These are phyloP conservation scores for Oscheius sp. DNA, from an alignment of 2,888 invertebrate species.

Conservation along the genomic window DNA sequence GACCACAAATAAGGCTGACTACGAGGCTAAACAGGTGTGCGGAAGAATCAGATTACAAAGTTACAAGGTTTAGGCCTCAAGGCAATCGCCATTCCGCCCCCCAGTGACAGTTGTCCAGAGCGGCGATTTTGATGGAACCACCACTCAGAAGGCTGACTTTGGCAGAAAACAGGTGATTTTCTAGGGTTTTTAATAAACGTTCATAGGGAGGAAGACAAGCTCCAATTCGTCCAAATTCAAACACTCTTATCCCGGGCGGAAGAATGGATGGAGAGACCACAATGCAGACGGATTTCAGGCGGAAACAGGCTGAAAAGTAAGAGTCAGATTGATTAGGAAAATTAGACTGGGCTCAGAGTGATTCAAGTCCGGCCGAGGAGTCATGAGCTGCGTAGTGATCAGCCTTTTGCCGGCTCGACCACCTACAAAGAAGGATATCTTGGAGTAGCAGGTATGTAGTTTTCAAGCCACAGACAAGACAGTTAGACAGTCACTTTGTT, in stretches of 20 bases:
- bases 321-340: not conserved
- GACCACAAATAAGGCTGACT: conserved; percentile 13
- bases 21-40: not conserved
- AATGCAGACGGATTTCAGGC: conserved; percentile 34
- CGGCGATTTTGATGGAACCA: conserved; percentile 54
- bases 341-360: not conserved
- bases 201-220: conserved; percentile 9
- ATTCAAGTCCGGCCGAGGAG: conserved; percentile 30
- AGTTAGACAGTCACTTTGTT: not conserved
- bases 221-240: conserved; percentile 21
- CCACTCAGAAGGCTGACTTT: conserved; percentile 55
- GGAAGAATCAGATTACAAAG: too few relatives aligned
- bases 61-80: conserved; percentile 28
- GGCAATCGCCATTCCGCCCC: conserved; percentile 41
- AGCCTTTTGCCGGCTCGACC: conserved; percentile 30
- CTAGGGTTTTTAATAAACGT: not conserved
- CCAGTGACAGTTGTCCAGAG: conserved; percentile 39
- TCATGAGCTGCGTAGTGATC: conserved; percentile 11
- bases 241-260: conserved; percentile 24
- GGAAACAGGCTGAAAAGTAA: conserved; percentile 37
- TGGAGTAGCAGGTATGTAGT: conserved; percentile 38
- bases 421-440: conserved; percentile 34
- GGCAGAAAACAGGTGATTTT: conserved; percentile 41
- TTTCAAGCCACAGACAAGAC: too few relatives aligned
- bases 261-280: conserved; percentile 30